Evolutionary conservation across 1,140 invertebrate species (phyloP).

Genomic region (Meteorus sp.): DNA sequence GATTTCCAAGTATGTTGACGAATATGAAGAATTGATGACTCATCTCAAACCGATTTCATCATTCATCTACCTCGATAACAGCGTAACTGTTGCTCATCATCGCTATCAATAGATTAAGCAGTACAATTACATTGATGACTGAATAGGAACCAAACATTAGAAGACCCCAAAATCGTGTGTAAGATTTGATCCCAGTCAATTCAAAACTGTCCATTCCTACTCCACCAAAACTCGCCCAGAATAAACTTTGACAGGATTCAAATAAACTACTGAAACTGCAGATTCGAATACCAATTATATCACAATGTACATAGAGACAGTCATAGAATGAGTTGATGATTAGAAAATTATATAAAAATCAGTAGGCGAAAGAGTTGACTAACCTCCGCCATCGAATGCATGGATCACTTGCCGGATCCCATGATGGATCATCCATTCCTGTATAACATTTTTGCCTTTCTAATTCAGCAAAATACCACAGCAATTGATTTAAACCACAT

Average conservation of each 20-base stretch:
- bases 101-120: conserved; percentile 84
- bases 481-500: conserved; percentile 82
- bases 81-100: conserved; percentile 92
- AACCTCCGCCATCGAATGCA: conserved; percentile 76
- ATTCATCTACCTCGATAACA: conserved; percentile 67
- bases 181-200: conserved; percentile 74
- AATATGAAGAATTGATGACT: too few relatives aligned
- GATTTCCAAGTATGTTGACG: conserved; percentile 29
- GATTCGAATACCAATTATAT: too few relatives aligned
- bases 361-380: conserved; percentile 36
- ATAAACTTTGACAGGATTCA: conserved; percentile 85
- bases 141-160: conserved; percentile 82
- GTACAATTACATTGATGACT: conserved; percentile 83
- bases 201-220: conserved; percentile 81
- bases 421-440: conserved; percentile 62
- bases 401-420: conserved; percentile 68
- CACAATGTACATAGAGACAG: too few relatives aligned
- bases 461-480: conserved; percentile 88
- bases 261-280: conserved; percentile 71
- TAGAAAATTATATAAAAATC: not conserved
- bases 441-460: conserved; percentile 76
- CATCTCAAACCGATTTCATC: too few relatives aligned
- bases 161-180: conserved; percentile 79
- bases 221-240: conserved; percentile 88
- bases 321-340: too few relatives aligned